Percentiles rank a stretch among this genome's conserved stretches.
Evolutionary conservation across 2,888 invertebrate species (phyloP).

Genomic region (Ophion costatus): DNA sequence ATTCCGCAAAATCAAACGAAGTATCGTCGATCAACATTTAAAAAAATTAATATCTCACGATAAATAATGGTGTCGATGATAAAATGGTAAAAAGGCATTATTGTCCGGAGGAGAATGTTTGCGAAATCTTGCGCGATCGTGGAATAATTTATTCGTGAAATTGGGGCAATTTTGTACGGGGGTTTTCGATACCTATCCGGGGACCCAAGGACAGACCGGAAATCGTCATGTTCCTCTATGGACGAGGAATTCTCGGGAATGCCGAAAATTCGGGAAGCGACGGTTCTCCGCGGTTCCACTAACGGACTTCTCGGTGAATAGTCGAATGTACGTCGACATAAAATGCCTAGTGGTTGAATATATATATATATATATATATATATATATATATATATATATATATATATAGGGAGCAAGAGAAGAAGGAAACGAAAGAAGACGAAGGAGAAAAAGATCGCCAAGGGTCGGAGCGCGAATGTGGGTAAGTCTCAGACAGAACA

Average conservation of each 20-base stretch:
- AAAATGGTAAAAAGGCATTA: neutral
- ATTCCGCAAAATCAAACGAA: no score
- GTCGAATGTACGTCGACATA: slow-evolving; percentile 55
- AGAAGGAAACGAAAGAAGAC: slow-evolving; percentile 69
- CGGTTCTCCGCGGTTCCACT: slow-evolving; percentile 41
- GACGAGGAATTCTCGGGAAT: slow-evolving; percentile 30
- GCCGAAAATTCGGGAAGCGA: slow-evolving; percentile 45
- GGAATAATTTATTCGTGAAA: slow-evolving; percentile 6
- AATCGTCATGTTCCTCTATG: slow-evolving; percentile 37
- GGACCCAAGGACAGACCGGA: slow-evolving; percentile 21
- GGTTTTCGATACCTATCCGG: neutral
- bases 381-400: no score
- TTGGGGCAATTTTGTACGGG: neutral
- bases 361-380: neutral
- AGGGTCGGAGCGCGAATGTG: slow-evolving; percentile 54
- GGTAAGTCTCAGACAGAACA: slow-evolving; percentile 42
- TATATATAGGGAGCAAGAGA: slow-evolving; percentile 58
- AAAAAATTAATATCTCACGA: neutral
- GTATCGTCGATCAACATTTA: no score
- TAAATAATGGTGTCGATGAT: neutral
- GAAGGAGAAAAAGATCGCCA: slow-evolving; percentile 65
- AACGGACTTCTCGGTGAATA: slow-evolving; percentile 6
- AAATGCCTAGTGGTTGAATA: slow-evolving; percentile 63
- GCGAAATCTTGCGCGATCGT: neutral
- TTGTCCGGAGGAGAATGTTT: neutral